Base-by-base conservation (phyloP, 1,140 invertebrate species). In the Lucilia cuprina region DNA sequence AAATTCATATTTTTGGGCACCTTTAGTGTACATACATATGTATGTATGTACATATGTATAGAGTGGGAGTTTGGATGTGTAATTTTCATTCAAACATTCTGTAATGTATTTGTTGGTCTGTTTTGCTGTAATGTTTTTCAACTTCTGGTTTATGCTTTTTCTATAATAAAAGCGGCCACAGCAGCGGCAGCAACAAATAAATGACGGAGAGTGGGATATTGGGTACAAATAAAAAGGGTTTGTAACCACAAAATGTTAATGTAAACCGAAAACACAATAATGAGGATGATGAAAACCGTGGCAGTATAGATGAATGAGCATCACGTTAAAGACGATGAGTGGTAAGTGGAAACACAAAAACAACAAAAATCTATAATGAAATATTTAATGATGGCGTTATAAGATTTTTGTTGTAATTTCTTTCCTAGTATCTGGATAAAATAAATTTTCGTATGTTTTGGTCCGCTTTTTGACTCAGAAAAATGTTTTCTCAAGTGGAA, bases 401-500 rank as follows among this genome's bases (percentile, higher is more conserved):
- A 70, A 70, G 65, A 10, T 5, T 70, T 21, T 21, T 21, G 55
- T 60, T 60, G 12, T 55, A 55, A 55, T n/a, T 55, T 14, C 50
- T 55, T 17, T 55, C 4, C 50, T 55, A 5, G 55, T n/a, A 17
- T 60, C 14, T n/a, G 55, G 14, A 60, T 7, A n/a, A 60, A n/a
- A n/a, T n/a, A n/a, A 17, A 60, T 7, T 70, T 19, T 70, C 50
- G 17, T 55, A 41, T 41, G 2, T 41, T 41, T 41, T 41, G 41
- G 55, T 5, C 55, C n/a, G 65, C 19, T 70, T 5, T 70, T 70
- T 70, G 65, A 70, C 65, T 70, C n/a, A 5, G 65, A 70, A 55
- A 77, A 83, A 82, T 75, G 84, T 87, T 87, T 87, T 83, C 78
- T 85, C 86, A 86, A 91, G 89, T 84, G 87, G 75, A 87, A 91